Conservation (phyloP, 2,888 invertebrate genomes). For the Caenorhabditis panamensis region DNA sequence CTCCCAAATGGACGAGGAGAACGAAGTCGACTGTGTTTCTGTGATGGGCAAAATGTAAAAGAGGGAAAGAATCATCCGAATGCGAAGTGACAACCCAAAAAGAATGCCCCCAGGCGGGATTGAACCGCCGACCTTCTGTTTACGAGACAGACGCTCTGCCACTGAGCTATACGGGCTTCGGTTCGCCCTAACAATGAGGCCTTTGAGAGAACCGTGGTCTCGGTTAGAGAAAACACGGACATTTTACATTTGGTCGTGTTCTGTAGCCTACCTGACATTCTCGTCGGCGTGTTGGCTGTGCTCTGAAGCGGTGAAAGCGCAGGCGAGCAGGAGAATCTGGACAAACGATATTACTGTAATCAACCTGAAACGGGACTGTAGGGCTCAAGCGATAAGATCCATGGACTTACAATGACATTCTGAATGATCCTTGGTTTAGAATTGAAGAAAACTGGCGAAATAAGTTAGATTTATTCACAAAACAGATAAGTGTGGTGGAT, state of each 20-base stretch:
- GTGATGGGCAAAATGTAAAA: too few species aligned
- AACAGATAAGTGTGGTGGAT: neutral
- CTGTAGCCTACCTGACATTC: conserved; percentile 22
- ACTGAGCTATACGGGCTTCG: conserved; percentile 69
- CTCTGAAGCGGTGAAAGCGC: conserved; percentile 2
- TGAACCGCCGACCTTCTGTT: conserved; percentile 74
- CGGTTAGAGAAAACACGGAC: neutral
- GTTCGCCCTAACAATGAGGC: neutral
- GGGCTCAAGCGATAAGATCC: neutral
- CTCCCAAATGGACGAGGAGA: conserved; percentile 24
- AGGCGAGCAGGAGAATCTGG: conserved; percentile 15
- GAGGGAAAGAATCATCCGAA: too few species aligned
- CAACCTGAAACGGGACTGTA: conserved; percentile 6
- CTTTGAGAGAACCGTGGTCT: neutral
- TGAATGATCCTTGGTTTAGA: too few species aligned
- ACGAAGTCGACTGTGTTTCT: conserved; percentile 34
- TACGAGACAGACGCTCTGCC: conserved; percentile 76
- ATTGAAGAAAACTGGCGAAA: neutral
- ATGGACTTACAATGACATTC: conserved; percentile 21
- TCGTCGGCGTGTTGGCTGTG: neutral
- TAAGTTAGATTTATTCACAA: neutral
- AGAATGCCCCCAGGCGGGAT: conserved; percentile 65
- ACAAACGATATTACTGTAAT: conserved; percentile 13
- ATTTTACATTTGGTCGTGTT: neutral
- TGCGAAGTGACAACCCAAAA: conserved; percentile 1